Percentiles rank a stretch among this genome's conserved stretches.
Conservation (phyloP, 2,888 invertebrate species). For the Nemurella pictetii region DNA sequence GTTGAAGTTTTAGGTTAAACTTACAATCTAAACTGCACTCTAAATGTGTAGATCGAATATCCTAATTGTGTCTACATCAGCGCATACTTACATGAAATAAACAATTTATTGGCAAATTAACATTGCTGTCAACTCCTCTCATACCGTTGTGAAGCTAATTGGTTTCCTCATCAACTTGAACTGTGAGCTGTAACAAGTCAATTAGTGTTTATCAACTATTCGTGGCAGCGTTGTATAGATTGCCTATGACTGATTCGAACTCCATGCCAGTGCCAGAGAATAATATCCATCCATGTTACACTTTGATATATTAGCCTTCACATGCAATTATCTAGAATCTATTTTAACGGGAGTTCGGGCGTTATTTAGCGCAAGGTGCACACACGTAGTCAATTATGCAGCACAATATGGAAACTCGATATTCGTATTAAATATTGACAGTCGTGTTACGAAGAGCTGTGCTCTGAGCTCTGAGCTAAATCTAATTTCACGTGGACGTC, state of each 20-base stretch:
- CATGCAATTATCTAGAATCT: background rate
- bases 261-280: background rate
- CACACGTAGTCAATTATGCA: background rate
- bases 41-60: too few relatives aligned
- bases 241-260: background rate
- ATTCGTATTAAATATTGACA: too few relatives aligned
- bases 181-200: too few relatives aligned
- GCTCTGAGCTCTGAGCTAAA: too few relatives aligned
- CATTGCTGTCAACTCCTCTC: background rate
- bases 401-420: background rate
- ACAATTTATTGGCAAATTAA: background rate
- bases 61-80: too few relatives aligned
- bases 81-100: background rate
- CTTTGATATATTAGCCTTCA: background rate
- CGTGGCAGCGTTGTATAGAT: background rate
- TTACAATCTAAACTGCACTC: too few relatives aligned
- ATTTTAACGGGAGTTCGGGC: background rate
- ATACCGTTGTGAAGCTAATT: background rate
- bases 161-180: background rate
- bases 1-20: too few relatives aligned
- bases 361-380: background rate
- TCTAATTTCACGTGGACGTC: too few relatives aligned
- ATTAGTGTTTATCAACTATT: background rate
- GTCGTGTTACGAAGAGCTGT: too few relatives aligned
- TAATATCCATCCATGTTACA: background rate